Conservation (phyloP, 2,888 invertebrate genomes). For the Isoperla grammatica region DNA sequence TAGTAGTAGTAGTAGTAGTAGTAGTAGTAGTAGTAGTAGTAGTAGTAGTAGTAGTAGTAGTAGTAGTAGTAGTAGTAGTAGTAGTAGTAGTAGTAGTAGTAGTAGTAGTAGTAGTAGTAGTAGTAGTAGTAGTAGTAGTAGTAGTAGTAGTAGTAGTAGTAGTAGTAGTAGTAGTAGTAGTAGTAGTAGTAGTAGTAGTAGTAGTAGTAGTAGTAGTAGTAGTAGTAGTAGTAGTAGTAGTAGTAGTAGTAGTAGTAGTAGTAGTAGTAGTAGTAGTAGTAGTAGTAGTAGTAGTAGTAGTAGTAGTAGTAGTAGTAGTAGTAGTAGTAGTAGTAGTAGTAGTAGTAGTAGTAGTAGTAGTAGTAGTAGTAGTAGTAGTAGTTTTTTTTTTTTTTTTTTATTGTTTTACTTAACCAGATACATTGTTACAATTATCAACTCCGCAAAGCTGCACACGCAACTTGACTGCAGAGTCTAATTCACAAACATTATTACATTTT, state of each 20-base stretch:
- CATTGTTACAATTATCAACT: no score
- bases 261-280: conserved; percentile 12
- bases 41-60: conserved; percentile 12
- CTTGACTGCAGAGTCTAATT: no score
- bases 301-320: conserved; percentile 12
- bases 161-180: conserved; percentile 12
- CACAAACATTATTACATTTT: no score
- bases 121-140: conserved; percentile 12
- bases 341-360: conserved; percentile 12
- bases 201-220: conserved; percentile 12
- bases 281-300: conserved; percentile 12
- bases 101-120: conserved; percentile 12
- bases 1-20: conserved; percentile 12
- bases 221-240: conserved; percentile 12
- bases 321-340: conserved; percentile 12
- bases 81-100: conserved; percentile 12
- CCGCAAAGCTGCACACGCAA: no score
- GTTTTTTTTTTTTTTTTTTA: no score
- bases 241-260: conserved; percentile 12
- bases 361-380: conserved; percentile 12
- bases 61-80: conserved; percentile 12
- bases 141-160: conserved; percentile 12
- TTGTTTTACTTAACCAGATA: no score
- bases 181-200: conserved; percentile 12
- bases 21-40: conserved; percentile 12